Evolutionary conservation across 37 sponge, comb jelly and placozoan genomes (phyloP).

Genomic region (Haliclona indistincta): DNA sequence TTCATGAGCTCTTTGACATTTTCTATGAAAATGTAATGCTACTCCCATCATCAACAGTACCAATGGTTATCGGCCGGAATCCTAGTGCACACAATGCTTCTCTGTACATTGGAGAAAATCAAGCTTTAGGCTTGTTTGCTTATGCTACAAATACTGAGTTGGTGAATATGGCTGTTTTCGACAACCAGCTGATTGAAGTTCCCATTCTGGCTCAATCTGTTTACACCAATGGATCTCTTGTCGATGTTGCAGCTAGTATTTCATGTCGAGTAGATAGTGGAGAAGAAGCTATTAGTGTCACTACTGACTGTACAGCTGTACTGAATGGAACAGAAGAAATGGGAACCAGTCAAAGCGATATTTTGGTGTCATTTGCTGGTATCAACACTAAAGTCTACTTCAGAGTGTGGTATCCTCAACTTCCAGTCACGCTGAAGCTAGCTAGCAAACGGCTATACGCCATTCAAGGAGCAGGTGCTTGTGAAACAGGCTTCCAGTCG

Average conservation of each 20-base stretch:
- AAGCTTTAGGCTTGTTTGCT: conserved; percentile 24
- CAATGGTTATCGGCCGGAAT: background rate
- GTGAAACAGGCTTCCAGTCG: background rate
- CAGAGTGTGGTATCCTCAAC: conserved; percentile 62
- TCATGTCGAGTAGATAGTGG: background rate
- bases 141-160: conserved; percentile 23
- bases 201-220: conserved; percentile 14
- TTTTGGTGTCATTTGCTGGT: background rate
- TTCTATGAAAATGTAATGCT: background rate
- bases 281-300: conserved; percentile 27
- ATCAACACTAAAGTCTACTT: conserved; percentile 9
- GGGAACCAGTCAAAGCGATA: conserved; percentile 24
- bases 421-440: background rate
- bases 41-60: background rate
- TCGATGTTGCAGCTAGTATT: background rate
- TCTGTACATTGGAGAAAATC: background rate
- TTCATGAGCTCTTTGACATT: background rate
- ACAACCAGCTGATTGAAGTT: background rate
- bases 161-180: conserved; percentile 62
- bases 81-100: background rate
- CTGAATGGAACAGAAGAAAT: conserved; percentile 49
- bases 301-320: conserved; percentile 34
- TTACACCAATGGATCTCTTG: conserved; percentile 27
- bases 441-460: background rate
- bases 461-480: background rate